These are phyloP conservation scores for Tangara arthus DNA, from an alignment of 2,797 vertebrate species.

Conservation along the genomic window DNA sequence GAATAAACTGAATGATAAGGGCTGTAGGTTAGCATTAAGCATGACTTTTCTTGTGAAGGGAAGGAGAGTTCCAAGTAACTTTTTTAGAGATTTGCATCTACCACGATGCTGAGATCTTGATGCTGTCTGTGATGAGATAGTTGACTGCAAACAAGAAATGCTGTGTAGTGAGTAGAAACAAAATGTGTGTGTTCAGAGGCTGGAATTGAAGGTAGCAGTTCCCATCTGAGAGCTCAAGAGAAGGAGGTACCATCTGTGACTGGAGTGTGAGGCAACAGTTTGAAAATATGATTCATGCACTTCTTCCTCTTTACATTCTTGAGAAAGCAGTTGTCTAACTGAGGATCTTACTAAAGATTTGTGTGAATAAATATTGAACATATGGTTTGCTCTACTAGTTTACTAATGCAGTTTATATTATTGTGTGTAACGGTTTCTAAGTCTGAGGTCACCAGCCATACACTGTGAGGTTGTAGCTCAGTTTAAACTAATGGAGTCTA, in stretches of 20 bases:
- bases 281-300: slow-evolving; percentile 31
- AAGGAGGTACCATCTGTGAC: background rate
- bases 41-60: background rate
- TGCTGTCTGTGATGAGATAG: background rate
- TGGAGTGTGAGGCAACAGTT: slow-evolving; percentile 31
- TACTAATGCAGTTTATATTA: background rate
- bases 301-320: slow-evolving; percentile 2
- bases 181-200: background rate
- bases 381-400: slow-evolving; percentile 3
- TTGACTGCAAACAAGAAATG: background rate
- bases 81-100: background rate
- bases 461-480: background rate
- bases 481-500: background rate
- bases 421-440: background rate
- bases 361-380: slow-evolving; percentile 39
- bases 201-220: background rate
- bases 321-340: slow-evolving; percentile 18
- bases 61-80: background rate
- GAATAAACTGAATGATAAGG: background rate
- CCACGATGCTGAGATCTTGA: background rate
- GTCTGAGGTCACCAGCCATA: background rate
- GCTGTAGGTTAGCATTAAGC: background rate
- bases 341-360: background rate
- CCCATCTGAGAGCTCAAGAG: background rate
- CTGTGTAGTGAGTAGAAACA: background rate